Evolutionary conservation across 2,113 vertebrate species (phyloP), one percentile per base, ranked within the genome.

Genomic region (Pteronura brasiliensis): DNA sequence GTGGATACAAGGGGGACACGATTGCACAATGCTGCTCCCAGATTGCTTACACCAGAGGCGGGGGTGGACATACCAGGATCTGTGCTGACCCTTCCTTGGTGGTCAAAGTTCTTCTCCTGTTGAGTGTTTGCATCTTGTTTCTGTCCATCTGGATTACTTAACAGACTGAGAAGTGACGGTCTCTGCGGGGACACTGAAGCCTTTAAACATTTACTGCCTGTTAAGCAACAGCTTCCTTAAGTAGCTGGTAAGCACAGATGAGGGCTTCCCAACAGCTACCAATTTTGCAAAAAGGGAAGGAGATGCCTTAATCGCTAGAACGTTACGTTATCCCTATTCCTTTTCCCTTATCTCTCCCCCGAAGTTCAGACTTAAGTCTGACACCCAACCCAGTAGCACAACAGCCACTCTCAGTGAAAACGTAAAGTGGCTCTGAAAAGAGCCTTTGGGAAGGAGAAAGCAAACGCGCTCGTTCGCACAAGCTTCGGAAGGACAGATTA

Each of bases 361-460:
- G 1, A 7, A 4, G 29, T 3, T 3, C 10, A 6, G 20, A 34
- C 61, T 25, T 1, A 9, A 25, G 7, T 10, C 23, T 23, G 29
- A 36, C 3, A 5, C 2, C 0, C 0, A 27, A 3, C 1, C 1
- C 0, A 55, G 4, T 7, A 36, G 61, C n/a, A 52, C 31, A 20
- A 72, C 98, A 99, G 98, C 98, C 76, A 34, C 72, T 83, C 74
- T 88, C 1, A 1, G 0, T 8, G 96, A 36, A 0, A 0, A 0
- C 0, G 1, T 1, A 69, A 36, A 61, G 98, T 93, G 99, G 99
- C 99, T 99, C 99, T 99, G 94, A 99, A 98, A 99, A 99, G 99
- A 99, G 98, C 99, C 98, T 98, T 98, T 97, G 90, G 31, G 42
- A 27, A 69, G 31, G 10, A 20, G 0, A 3, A 21, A 20, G 0